Evolutionary conservation across 2,888 invertebrate species (phyloP), one percentile per base, ranked within the genome.

Genomic region (Tachina lurida): DNA sequence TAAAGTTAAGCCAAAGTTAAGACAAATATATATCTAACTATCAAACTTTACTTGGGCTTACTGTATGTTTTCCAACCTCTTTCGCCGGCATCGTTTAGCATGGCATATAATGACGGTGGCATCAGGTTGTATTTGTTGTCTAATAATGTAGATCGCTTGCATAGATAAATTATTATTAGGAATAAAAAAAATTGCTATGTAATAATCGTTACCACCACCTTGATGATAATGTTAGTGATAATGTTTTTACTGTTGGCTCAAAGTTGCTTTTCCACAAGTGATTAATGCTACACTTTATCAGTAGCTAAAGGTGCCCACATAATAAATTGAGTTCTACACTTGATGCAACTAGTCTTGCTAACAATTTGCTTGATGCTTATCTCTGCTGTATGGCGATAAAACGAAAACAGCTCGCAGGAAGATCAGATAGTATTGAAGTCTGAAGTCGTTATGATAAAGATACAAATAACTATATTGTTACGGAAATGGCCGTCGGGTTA

Each of bases 131-230:
- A 60, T 58, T 70, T 85, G 84, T 70, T 77, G 74, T 70, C 60
- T 49, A 17, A 52, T 43, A 65, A 82, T 85, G 71, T 54, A 82
- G 81, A 85, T 85, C 63, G 65, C 63, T 60, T 82, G 78, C 82
- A 85, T 82, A 78, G 85, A 85, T 85, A 78, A 71, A 71, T 77
- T 73, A 47, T 76, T 62, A 19, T 76, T 84, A 60, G 73, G 45
- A 67, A 54, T 49, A 31, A 4, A 31, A 31, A 84, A 76, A 77
- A 49, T 76, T 56, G 65, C 71, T 73, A 54, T 15, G 63, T 56
- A 73, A 65, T 75, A 77, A 68, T 65, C 45, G 62, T 60, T 68
- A 52, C 63, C 77, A 43, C 52, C 77, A 77, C 52, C 71, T n/a
- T 58, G 78, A 78, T 78, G 70, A 62, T n/a, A 22, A 43, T 77